Evolutionary conservation across 2,888 invertebrate genomes (phyloP), one percentile per base, ranked within the genome.

Genomic region (Ophion ellenae): DNA sequence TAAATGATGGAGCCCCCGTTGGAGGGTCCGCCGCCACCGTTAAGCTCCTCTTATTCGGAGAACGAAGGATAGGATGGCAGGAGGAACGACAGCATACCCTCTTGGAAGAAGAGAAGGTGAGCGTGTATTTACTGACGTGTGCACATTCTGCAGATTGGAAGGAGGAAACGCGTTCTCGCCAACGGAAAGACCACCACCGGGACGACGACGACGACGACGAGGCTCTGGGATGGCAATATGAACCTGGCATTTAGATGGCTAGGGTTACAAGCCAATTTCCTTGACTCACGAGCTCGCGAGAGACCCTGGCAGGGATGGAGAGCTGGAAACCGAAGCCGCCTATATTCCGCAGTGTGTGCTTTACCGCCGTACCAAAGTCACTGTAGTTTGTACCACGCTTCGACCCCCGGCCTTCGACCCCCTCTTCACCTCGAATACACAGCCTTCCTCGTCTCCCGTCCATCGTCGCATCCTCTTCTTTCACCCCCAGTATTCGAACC

Each of bases 211-310:
- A 24, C 24, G 24, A 24, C 24, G 83, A 74, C 76, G 71, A 76
- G 69, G 89, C 86, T 87, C 80, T 69, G 83, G 85, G 87, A 87
- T 87, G 87, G 88, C 88, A 88, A 90, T 88, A 89, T 83, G 91
- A 90, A 90, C 87, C 90, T 73, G 83, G 89, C 89, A 89, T 88
- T 91, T 90, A 87, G 89, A 87, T 87, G 86, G 83, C 85, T 83
- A 87, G 85, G 85, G 83, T 87, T 84, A 87, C 89, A 90, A 90
- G 88, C 89, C 89, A 89, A 91, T 91, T 91, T 91, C 81, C 88
- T 75, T 76, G 53, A 24, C 32, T 74, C 70, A 71, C 79, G 32
- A 63, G 66, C 67, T 79, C 82, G 74, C 86, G 80, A 85, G 83
- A 81, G 87, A 69, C 66, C 59, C 40, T 70, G 69, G 24, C 83